Percentiles rank a stretch among this genome's conserved stretches.
phyloP scores from a whole-genome alignment of 2,797 vertebrate species.

The Craterocephalus amniculus region DNA sequence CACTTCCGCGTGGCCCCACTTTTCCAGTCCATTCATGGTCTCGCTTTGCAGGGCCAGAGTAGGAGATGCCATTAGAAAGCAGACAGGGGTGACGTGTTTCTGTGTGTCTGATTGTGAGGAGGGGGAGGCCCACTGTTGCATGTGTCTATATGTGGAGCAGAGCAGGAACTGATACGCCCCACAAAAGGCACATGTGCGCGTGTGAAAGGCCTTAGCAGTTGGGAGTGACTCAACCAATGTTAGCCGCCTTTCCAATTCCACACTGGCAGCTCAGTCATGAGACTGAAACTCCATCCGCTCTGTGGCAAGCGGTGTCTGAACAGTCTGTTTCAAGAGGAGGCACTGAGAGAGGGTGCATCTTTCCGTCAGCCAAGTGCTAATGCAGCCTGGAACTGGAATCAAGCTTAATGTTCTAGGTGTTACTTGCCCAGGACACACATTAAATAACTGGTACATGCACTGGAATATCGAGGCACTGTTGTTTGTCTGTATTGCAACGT shows the following conservation, averaged over 20 bases:
- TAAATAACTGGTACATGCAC: neutral
- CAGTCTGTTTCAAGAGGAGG: conserved; percentile 43
- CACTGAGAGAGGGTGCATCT: conserved; percentile 19
- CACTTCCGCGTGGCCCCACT: conserved; percentile 59
- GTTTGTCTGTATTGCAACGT: conserved; percentile 7
- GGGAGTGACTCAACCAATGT: conserved; percentile 50
- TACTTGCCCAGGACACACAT: neutral
- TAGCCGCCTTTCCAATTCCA: conserved; percentile 67
- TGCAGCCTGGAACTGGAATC: neutral
- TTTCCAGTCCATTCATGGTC: conserved; percentile 88
- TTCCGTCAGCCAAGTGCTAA: conserved; percentile 23
- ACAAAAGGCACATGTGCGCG: conserved; percentile 59
- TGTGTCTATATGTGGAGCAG: conserved; percentile 52
- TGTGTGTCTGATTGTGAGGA: conserved; percentile 33
- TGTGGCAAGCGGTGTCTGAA: conserved; percentile 44
- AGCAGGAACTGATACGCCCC: conserved; percentile 62
- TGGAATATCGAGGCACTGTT: neutral
- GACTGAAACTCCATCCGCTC: conserved; percentile 81
- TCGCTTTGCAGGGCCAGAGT: conserved; percentile 77
- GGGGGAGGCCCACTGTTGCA: conserved; percentile 41
- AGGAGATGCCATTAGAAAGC: conserved; percentile 69
- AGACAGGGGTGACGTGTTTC: conserved; percentile 51
- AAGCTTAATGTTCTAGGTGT: neutral
- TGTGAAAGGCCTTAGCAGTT: conserved; percentile 33
- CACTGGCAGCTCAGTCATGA: conserved; percentile 73